Evolutionary conservation across 2,888 invertebrate species (phyloP).

Genomic region (Auanema sp.): DNA sequence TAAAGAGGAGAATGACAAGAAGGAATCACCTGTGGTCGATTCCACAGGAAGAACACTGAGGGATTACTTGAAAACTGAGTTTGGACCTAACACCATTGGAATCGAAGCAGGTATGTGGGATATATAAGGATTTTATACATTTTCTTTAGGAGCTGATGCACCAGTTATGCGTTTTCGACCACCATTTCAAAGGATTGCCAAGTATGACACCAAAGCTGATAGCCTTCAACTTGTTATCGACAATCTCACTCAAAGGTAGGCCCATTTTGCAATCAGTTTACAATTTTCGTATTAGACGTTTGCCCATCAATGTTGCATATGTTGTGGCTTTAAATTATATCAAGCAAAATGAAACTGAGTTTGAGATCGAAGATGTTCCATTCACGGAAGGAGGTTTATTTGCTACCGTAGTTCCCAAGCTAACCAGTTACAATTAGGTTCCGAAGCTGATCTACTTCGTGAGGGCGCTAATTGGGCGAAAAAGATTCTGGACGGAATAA

Average conservation of each 20-base stretch:
- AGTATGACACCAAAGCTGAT: conserved; percentile 17
- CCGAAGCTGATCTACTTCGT: neutral
- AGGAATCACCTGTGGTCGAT: conserved; percentile 6
- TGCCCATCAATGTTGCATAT: conserved; percentile 17
- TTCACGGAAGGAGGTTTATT: conserved; percentile 1
- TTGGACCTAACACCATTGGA: conserved; percentile 1
- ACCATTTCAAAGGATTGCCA: conserved; percentile 16
- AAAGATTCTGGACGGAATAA: conserved; percentile 14
- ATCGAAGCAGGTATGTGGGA: neutral
- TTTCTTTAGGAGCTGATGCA: neutral
- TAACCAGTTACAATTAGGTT: conserved; percentile 6
- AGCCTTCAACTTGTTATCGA: conserved; percentile 22
- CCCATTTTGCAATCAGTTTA: neutral
- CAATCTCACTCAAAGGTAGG: conserved; percentile 15
- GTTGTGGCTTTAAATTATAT: conserved; percentile 12
- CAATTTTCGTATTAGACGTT: neutral
- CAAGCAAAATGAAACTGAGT: conserved; percentile 4
- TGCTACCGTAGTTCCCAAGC: no score
- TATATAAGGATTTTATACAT: neutral
- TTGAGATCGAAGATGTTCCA: conserved; percentile 6
- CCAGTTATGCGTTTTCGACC: conserved; percentile 18
- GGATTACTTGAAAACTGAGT: conserved; percentile 9
- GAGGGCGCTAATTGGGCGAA: conserved; percentile 15
- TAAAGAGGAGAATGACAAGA: no score
- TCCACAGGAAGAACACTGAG: conserved; percentile 13